Evolutionary conservation across 2,113 vertebrate genomes (phyloP).

Genomic region (Mungos mungo): DNA sequence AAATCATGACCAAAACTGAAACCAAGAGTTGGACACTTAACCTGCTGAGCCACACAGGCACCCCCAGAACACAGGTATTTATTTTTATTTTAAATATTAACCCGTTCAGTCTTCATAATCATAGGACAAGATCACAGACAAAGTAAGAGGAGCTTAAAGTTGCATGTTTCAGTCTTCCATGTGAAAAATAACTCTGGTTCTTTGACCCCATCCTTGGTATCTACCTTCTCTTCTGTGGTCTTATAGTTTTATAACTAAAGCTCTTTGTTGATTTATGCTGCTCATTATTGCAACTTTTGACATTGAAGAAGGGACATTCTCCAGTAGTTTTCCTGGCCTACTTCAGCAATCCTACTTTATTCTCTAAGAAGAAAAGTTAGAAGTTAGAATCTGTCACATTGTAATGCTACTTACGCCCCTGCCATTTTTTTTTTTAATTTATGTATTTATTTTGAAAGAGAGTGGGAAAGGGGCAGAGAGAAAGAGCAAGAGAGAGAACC

Average conservation of each 20-base stretch:
- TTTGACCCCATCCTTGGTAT: not conserved
- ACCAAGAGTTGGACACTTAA: too few relatives aligned
- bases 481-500: too few relatives aligned
- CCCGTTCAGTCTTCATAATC: not conserved
- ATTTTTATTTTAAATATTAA: constrained; percentile 38
- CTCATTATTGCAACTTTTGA: not conserved
- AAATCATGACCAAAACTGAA: too few relatives aligned
- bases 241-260: not conserved
- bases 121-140: not conserved
- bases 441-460: too few relatives aligned
- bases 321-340: not conserved
- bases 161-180: not conserved
- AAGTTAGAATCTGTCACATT: not conserved
- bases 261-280: constrained; percentile 26
- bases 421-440: not conserved
- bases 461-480: too few relatives aligned
- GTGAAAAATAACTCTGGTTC: not conserved
- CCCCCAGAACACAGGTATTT: not conserved
- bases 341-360: not conserved
- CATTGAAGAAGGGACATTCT: not conserved
- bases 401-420: not conserved
- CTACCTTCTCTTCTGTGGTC: not conserved
- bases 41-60: too few relatives aligned
- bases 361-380: not conserved
- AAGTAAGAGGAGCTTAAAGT: not conserved